These are phyloP conservation scores for Pseudochromis fuscus DNA, from an alignment of 2,797 vertebrate species.

Conservation along the genomic window DNA sequence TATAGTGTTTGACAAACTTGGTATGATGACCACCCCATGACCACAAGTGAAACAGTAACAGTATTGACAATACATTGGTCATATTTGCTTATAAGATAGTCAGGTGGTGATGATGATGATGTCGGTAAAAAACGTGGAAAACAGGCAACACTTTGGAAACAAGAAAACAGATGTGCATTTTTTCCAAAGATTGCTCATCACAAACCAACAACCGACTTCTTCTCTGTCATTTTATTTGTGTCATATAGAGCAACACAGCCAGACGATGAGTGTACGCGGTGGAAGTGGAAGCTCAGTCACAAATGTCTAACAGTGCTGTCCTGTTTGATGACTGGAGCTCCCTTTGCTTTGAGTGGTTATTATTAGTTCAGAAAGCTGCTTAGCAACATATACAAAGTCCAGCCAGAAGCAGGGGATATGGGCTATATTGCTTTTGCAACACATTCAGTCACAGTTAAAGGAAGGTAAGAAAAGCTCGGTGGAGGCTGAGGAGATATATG, in stretches of 20 bases:
- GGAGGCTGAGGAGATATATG: constrained; percentile 31
- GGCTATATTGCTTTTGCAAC: constrained; percentile 60
- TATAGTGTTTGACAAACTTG: constrained; percentile 61
- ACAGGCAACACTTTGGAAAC: constrained; percentile 10
- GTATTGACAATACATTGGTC: constrained; percentile 71
- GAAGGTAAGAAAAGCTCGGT: constrained; percentile 26
- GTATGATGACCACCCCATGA: constrained; percentile 55
- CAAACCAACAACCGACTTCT: constrained; percentile 12
- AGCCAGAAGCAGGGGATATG: constrained; percentile 56
- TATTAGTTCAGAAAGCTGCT: constrained; percentile 62
- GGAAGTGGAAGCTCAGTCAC: constrained; percentile 39
- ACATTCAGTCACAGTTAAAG: constrained; percentile 65
- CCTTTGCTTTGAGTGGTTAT: constrained; percentile 45
- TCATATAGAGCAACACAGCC: constrained; percentile 38
- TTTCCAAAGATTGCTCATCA: constrained; percentile 9
- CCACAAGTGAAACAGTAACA: constrained; percentile 69
- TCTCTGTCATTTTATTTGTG: constrained; percentile 21
- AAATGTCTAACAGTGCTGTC: constrained; percentile 25
- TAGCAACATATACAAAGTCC: constrained; percentile 55
- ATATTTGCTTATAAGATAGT: constrained; percentile 59
- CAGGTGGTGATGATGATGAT: constrained; percentile 39
- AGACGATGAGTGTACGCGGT: constrained; percentile 29
- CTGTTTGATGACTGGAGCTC: constrained; percentile 32
- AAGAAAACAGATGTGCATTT: constrained; percentile 10
- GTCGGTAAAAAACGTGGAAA: constrained; percentile 29